phyloP scores from a whole-genome alignment of 2,888 invertebrate genomes.

The Eurytoma adleriae region DNA sequence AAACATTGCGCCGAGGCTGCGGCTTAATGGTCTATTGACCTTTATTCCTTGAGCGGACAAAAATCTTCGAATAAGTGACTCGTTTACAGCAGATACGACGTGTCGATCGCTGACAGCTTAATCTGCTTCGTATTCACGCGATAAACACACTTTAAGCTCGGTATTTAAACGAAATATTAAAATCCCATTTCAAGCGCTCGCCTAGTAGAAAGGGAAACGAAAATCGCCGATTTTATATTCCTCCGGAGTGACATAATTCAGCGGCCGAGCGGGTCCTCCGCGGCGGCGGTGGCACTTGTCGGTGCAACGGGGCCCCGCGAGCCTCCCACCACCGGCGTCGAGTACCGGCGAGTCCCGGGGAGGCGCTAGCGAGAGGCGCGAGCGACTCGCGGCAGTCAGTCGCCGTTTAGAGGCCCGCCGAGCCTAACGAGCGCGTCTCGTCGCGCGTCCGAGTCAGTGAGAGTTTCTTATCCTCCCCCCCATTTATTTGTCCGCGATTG shows the following conservation, averaged over 20 bases:
- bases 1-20: no score
- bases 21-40: no score
- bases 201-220: no score
- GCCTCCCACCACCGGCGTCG: slow-evolving; percentile 69
- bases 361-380: slow-evolving; percentile 17
- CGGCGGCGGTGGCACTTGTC: not conserved
- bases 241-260: no score
- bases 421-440: slow-evolving; percentile 51
- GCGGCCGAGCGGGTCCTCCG: not conserved
- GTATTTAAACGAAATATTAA: no score
- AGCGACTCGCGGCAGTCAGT: slow-evolving; percentile 65
- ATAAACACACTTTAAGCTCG: no score
- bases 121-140: no score
- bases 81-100: no score
- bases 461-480: not conserved
- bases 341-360: slow-evolving; percentile 2
- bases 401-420: slow-evolving; percentile 69
- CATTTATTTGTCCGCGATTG: not conserved
- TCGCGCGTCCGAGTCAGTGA: not conserved
- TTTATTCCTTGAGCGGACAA: not conserved
- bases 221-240: no score
- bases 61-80: no score
- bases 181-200: no score
- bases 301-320: slow-evolving; percentile 9
- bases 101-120: no score